phyloP scores from a whole-genome alignment of 2,888 invertebrate genomes.

The Nemotelus nigrinus region DNA sequence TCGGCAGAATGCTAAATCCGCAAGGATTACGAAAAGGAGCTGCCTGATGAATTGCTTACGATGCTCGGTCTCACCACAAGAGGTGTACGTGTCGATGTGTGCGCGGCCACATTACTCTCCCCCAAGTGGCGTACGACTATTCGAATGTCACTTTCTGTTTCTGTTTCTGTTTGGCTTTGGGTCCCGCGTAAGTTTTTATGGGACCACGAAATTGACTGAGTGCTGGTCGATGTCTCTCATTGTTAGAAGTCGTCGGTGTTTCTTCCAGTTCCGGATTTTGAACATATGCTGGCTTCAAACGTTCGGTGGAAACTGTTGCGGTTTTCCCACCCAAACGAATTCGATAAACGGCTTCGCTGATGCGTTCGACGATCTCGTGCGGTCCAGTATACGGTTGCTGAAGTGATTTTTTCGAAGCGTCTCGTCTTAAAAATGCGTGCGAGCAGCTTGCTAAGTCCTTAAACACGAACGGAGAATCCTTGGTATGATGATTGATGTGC shows the following conservation, averaged over 20 bases:
- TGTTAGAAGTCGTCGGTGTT: neutral
- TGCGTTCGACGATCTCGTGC: slow-evolving; percentile 49
- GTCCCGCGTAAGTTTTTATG: neutral
- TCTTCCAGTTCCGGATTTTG: neutral
- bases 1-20: no score
- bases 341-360: slow-evolving; percentile 3
- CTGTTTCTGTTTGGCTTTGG: no score
- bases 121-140: no score
- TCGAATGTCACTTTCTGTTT: no score
- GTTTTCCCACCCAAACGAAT: neutral
- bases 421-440: slow-evolving; percentile 48
- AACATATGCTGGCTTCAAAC: neutral
- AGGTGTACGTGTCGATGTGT: no score
- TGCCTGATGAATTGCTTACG: no score
- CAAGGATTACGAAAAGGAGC: no score
- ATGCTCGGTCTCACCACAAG: no score
- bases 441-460: slow-evolving; percentile 47
- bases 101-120: no score
- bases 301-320: neutral
- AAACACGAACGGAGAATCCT: slow-evolving; percentile 35
- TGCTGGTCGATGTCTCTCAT: neutral
- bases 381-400: slow-evolving; percentile 55
- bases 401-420: slow-evolving; percentile 44
- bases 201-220: neutral
- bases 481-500: slow-evolving; percentile 47